Percentiles rank a stretch among this genome's conserved stretches.
Evolutionary conservation across 2,888 invertebrate species (phyloP).

Genomic region (Prenolepis imparis): DNA sequence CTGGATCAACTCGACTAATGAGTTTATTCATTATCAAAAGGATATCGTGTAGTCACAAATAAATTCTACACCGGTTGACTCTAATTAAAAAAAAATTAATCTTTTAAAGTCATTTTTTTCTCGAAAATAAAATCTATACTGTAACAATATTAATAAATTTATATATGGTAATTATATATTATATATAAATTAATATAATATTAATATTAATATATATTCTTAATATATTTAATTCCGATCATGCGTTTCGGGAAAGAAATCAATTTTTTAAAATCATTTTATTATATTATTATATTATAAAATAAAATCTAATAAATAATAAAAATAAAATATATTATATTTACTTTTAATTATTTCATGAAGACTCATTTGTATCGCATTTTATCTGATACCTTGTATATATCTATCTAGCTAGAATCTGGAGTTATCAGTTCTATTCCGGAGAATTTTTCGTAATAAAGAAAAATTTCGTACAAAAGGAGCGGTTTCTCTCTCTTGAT

Average conservation of each 20-base stretch:
- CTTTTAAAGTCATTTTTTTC: not conserved
- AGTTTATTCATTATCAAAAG: slow-evolving; percentile 7
- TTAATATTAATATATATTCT: too few relatives aligned
- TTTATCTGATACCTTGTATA: not conserved
- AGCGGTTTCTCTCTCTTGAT: not conserved
- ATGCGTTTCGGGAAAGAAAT: too few relatives aligned
- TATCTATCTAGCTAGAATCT: not conserved
- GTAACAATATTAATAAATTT: too few relatives aligned
- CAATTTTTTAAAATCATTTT: too few relatives aligned
- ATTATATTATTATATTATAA: too few relatives aligned
- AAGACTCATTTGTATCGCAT: not conserved
- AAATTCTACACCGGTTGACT: not conserved
- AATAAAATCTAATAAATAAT: too few relatives aligned
- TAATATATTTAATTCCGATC: too few relatives aligned
- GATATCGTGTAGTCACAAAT: not conserved
- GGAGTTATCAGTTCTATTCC: not conserved
- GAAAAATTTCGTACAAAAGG: not conserved
- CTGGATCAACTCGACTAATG: not conserved
- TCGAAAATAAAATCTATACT: not conserved
- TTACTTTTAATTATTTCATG: not conserved
- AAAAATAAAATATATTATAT: too few relatives aligned
- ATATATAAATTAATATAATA: too few relatives aligned
- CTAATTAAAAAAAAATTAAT: not conserved
- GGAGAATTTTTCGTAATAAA: not conserved
- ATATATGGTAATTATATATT: too few relatives aligned